Base-by-base conservation (phyloP, 2,113 vertebrate species). In the Camelus dromedarius region DNA sequence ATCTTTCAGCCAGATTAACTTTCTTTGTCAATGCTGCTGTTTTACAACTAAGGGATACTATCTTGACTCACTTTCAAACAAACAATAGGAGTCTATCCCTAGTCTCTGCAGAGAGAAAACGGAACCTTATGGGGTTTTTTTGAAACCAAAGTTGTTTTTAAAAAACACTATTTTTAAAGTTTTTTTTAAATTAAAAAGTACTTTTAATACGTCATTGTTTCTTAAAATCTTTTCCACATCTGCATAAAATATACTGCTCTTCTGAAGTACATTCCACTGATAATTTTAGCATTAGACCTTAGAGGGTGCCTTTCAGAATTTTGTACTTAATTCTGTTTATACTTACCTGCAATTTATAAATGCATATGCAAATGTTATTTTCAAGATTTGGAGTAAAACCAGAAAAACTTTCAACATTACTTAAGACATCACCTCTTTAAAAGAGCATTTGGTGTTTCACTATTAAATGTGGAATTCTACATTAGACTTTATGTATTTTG, bases 141-240 rank as follows among this genome's bases (percentile, higher is more conserved):
- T 42, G 38, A 38, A 86, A 86, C 66, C 52, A 13, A 75, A 48
- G 28, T 76, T 52, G 1, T 62, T 72, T 72, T 86, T 12, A 16
- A 85, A 52, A 52, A 85, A 67, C 50, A 86, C 28, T 76, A 5
- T 52, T 69, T 38, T 80, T 80, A 38, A 52, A 46, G 30, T 32
- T 38, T 69, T 91, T 82, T 20, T 38, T 30, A 94, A 87, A 90
- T 93, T 72, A 92, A 97, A 85, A 97, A 96, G 58, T 67, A 77
- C 35, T 97, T 97, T 97, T 84, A 92, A 93, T n/a, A 96, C 56
- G 50, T 85, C 72, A 19, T 26, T 96, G 85, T 87, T 81, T 66
- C 84, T 90, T 97, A 96, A 97, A 98, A 98, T 97, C 82, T 84
- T 97, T 97, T 32, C 46, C 95, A 64, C 69, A 81, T 95, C 83